These are phyloP conservation scores for Synanthedon vespiformis DNA, from an alignment of 2,888 invertebrate genomes.

Conservation along the genomic window DNA sequence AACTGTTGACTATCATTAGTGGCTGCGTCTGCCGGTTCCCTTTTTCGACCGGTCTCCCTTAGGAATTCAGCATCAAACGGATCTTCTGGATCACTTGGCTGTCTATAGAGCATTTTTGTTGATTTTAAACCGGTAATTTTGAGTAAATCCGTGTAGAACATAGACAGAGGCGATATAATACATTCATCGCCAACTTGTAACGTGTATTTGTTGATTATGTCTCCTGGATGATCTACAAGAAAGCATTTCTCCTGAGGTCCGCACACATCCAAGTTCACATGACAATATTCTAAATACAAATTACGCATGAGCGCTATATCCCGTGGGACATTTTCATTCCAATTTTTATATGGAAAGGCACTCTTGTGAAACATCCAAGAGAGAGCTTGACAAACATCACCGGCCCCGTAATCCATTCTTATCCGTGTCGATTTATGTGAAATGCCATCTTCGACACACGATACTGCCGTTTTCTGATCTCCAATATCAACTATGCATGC, in stretches of 20 bases:
- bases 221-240: conserved; percentile 77
- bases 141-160: conserved; percentile 90
- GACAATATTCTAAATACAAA: conserved; percentile 91
- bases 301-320: conserved; percentile 85
- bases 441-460: conserved; percentile 96
- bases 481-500: conserved; percentile 97
- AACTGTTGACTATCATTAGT: conserved; percentile 55
- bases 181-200: conserved; percentile 91
- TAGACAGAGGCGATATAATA: conserved; percentile 88
- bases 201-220: conserved; percentile 77
- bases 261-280: conserved; percentile 89
- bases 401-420: conserved; percentile 89
- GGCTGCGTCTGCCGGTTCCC: conserved; percentile 50
- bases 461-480: conserved; percentile 94
- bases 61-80: conserved; percentile 94
- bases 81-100: conserved; percentile 85
- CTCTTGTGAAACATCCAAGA: conserved; percentile 90
- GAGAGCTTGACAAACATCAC: conserved; percentile 91
- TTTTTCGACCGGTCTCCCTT: conserved; percentile 82
- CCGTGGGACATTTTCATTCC: conserved; percentile 77
- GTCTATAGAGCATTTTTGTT: conserved; percentile 80
- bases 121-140: conserved; percentile 84
- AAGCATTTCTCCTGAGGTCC: conserved; percentile 89
- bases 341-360: conserved; percentile 89
- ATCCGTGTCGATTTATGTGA: conserved; percentile 89